Conservation (phyloP, 2,113 vertebrate genomes). For the Mastomys coucha region DNA sequence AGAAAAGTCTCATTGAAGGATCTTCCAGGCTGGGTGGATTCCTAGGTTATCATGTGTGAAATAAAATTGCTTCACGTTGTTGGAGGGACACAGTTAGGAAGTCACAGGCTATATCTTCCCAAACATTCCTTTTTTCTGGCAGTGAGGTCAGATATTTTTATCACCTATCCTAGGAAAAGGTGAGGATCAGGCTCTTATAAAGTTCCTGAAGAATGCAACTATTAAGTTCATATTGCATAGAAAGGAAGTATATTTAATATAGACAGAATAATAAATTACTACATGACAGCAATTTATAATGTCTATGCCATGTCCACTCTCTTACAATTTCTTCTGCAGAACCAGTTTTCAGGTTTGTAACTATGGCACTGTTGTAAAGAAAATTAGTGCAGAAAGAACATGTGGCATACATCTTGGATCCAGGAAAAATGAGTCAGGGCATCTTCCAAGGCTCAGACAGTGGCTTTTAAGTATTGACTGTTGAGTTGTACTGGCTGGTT, state of each 20-base stretch:
- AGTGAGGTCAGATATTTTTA: conserved; percentile 36
- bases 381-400: conserved; percentile 8
- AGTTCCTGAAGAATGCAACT: background rate
- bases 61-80: background rate
- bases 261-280: background rate
- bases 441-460: background rate
- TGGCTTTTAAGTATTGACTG: background rate
- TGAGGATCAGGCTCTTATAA: background rate
- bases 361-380: background rate
- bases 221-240: background rate
- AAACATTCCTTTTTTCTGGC: background rate
- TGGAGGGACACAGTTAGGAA: background rate
- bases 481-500: too few species aligned
- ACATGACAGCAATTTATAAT: background rate
- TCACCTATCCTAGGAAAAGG: background rate
- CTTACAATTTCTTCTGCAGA: background rate
- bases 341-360: background rate
- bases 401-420: background rate
- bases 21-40: background rate
- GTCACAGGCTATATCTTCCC: background rate
- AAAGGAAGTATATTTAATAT: background rate
- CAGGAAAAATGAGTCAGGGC: background rate
- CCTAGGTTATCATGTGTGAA: background rate
- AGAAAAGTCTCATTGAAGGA: background rate
- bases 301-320: background rate